These are phyloP conservation scores for Omphaloscelis lunosa DNA, from an alignment of 2,888 invertebrate genomes.

Conservation along the genomic window DNA sequence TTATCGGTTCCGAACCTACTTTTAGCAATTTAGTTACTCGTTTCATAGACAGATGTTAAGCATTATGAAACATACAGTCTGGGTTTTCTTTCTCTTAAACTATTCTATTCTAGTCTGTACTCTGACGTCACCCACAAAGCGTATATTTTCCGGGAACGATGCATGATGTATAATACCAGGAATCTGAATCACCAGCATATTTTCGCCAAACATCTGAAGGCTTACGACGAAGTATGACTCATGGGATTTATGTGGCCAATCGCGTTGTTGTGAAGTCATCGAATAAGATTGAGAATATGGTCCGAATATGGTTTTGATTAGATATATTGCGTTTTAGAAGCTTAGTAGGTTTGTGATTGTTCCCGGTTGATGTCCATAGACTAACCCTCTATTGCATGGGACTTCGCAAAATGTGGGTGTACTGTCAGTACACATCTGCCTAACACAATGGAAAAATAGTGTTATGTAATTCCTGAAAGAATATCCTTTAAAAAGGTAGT, in stretches of 20 bases:
- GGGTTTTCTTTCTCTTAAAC: conserved; percentile 7
- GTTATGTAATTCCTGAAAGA: not conserved
- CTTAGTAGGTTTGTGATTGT: not conserved
- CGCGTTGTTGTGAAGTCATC: conserved; percentile 11
- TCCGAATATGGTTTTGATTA: not conserved
- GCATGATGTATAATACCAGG: conserved; percentile 42
- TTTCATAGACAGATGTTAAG: not conserved
- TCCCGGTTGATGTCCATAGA: too few relatives aligned
- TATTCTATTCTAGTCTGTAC: conserved; percentile 4
- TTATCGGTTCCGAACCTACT: not conserved
- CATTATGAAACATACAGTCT: too few relatives aligned
- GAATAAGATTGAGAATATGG: not conserved
- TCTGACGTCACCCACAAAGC: conserved; percentile 26
- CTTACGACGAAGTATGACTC: conserved; percentile 36
- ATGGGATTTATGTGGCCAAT: conserved; percentile 32
- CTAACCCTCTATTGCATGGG: too few relatives aligned
- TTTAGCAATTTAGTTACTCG: not conserved
- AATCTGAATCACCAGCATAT: conserved; percentile 47
- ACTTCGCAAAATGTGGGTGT: too few relatives aligned
- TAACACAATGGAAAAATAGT: too few relatives aligned
- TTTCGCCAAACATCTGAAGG: conserved; percentile 51
- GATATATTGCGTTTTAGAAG: not conserved
- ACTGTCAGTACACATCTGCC: too few relatives aligned
- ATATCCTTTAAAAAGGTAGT: not conserved
- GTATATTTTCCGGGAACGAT: conserved; percentile 33